Base-by-base conservation (phyloP, 30 jellyfish, hydroid and myxozoan genomes). In the Hydra vulgaris region DNA sequence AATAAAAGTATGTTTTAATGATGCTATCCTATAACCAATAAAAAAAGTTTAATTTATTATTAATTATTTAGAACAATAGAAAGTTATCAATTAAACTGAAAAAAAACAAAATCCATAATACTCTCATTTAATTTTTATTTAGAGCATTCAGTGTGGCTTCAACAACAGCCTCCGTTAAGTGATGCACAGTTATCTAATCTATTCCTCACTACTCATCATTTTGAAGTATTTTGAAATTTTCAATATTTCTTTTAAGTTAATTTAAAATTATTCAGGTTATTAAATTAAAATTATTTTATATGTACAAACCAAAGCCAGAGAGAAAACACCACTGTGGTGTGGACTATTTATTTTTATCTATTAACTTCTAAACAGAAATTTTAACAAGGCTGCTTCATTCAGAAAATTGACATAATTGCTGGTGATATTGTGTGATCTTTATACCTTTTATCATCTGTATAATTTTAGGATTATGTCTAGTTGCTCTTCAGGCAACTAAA, bases 121-220 rank as follows among this genome's bases (percentile, higher is more conserved):
- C n/a, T n/a, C n/a, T n/a, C n/a, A 12, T 40, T 40, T 40, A 40
- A 3, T 15, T 20, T 68, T 23, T 68, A 68, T 23, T 4, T 68
- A 68, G 75, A 68, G 16, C 8, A 7, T 20, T 68, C 83, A 40
- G 70, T 86, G 15, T 83, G 94, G 95, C 86, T 94, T 12, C 66
- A 73, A 54, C 95, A 85, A 27, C 87, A 78, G 20, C 88, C 95
- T 7, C 87, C 96, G 0, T 73, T 94, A 24, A 54, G 95, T 0
- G 68, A 85, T 0, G 96, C 87, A 56, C 90, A 94, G 87, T 89
- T 94, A 55, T 89, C 79, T 8, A 27, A 56, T 7, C 79, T 94
- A 27, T 94, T 68, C 87, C 88, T 94, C 27, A 89, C 84, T 61
- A 77, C 71, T 16, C 85, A 72, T 66, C 97, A 94, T 69, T 94